Conservation (phyloP, 2,888 invertebrate species). For the Villa cingulata region DNA sequence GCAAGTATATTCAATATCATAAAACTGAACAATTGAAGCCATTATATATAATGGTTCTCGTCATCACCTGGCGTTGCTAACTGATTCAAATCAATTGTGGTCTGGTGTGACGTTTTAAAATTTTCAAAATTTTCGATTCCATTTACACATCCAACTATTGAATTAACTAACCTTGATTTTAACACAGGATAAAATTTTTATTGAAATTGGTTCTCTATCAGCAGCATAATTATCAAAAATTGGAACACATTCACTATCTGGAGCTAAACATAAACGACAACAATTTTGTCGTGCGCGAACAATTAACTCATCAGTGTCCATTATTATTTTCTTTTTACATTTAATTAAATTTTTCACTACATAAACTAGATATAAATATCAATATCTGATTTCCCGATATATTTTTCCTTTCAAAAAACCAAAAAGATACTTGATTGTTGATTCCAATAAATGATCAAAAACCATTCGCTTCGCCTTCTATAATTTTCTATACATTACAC, state of each 20-base stretch:
- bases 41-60: neutral
- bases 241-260: constrained; percentile 36
- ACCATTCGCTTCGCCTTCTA: no score
- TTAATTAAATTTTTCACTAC: no score
- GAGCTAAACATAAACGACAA: constrained; percentile 36
- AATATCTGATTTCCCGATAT: no score
- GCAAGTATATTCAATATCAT: neutral
- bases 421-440: no score
- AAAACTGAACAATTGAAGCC: neutral
- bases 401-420: no score
- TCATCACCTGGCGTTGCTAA: neutral
- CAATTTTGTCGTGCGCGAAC: constrained; percentile 28
- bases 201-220: constrained; percentile 35
- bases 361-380: no score
- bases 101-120: no score
- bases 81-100: no score
- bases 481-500: no score
- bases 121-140: no score
- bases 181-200: constrained; percentile 35
- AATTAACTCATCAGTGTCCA: constrained; percentile 3
- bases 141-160: neutral
- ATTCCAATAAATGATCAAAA: no score
- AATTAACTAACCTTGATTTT: constrained; percentile 36
- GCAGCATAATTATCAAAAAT: constrained; percentile 36
- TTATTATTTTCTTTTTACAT: neutral